Conservation (phyloP, 2,797 vertebrate species). For the Eulemur coronatus region DNA sequence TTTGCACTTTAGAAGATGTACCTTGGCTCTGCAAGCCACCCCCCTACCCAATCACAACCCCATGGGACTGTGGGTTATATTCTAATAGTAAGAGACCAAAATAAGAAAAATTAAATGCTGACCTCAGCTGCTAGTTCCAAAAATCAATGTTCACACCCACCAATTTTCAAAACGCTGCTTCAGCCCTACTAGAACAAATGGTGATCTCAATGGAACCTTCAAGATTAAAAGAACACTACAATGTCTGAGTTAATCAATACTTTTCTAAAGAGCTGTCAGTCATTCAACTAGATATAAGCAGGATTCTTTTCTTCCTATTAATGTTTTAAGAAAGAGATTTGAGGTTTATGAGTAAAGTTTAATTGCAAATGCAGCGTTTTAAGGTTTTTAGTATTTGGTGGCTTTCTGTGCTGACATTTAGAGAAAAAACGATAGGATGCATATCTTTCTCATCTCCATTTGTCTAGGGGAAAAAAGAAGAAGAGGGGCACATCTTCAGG, state of each 20-base stretch:
- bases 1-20: neutral
- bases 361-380: neutral
- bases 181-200: neutral
- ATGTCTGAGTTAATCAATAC: slow-evolving; percentile 40
- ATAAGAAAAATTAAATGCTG: slow-evolving; percentile 61
- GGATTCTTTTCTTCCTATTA: neutral
- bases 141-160: slow-evolving; percentile 51
- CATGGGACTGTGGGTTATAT: neutral
- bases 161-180: slow-evolving; percentile 40
- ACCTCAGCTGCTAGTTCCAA: neutral
- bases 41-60: neutral
- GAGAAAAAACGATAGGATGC: fast-evolving
- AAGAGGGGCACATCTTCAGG: fast-evolving
- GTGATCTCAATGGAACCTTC: slow-evolving; percentile 23
- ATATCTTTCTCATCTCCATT: neutral
- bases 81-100: slow-evolving; percentile 39
- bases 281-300: slow-evolving; percentile 11
- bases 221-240: slow-evolving; percentile 44
- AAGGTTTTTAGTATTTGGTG: neutral
- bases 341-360: neutral
- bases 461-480: neutral
- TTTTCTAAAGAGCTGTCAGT: neutral
- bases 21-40: neutral
- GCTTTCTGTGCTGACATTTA: neutral
- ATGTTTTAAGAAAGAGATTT: slow-evolving; percentile 19